Evolutionary conservation across 2,113 vertebrate species (phyloP).

Genomic region (Kryptolebias marmoratus): DNA sequence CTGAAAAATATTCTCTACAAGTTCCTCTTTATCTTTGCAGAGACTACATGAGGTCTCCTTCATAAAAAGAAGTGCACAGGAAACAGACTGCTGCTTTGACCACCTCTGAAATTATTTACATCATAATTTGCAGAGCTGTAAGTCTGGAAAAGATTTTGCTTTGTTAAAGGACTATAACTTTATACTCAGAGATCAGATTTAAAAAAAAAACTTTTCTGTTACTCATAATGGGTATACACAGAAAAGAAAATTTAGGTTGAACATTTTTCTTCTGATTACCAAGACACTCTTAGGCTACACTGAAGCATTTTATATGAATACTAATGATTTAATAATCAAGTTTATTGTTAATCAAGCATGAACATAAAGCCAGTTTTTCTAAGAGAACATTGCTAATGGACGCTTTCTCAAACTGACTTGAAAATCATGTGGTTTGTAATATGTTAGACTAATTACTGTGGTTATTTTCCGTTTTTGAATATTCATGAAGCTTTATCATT

Average conservation of each 20-base stretch:
- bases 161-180: neutral
- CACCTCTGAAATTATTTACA: conserved; percentile 53
- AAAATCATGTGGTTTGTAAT: conserved; percentile 3
- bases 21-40: no score
- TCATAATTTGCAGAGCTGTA: conserved; percentile 41
- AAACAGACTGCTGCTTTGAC: conserved; percentile 43
- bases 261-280: neutral
- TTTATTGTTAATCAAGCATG: neutral
- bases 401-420: neutral
- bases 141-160: conserved; percentile 14
- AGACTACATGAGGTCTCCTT: no score
- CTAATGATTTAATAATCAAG: neutral
- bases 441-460: conserved; percentile 3
- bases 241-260: neutral
- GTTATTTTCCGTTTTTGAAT: conserved; percentile 29
- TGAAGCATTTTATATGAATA: neutral
- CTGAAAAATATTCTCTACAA: neutral
- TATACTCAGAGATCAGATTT: conserved; percentile 1
- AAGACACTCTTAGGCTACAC: neutral
- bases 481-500: conserved; percentile 31
- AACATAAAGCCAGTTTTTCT: neutral
- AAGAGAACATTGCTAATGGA: neutral
- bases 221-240: conserved; percentile 10
- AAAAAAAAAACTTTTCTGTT: neutral
- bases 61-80: neutral